Evolutionary conservation across 2,113 vertebrate genomes (phyloP).

Genomic region (Pterocles burchelli): DNA sequence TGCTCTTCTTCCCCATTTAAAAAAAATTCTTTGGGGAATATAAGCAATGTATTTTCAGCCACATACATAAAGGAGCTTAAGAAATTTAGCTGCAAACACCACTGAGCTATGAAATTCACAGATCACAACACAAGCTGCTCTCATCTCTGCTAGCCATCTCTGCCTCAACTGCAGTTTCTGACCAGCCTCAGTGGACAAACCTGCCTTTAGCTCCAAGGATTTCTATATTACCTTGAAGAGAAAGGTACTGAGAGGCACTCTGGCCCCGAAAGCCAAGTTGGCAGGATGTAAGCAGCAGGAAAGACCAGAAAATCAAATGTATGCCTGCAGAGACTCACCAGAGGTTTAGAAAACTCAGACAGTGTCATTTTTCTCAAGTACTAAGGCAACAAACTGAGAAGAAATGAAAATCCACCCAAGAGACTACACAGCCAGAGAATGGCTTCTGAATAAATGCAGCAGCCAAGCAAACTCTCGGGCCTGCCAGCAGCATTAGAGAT

Average conservation of each 20-base stretch:
- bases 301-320: constrained; percentile 13
- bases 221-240: neutral
- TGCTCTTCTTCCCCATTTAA: neutral
- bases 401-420: constrained; percentile 26
- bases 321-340: neutral
- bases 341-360: neutral
- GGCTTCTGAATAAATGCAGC: constrained; percentile 7
- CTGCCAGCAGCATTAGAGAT: neutral
- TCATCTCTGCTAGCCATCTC: neutral
- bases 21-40: neutral
- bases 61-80: neutral
- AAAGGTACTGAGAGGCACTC: neutral
- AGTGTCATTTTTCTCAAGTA: constrained; percentile 7
- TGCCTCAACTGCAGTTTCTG: neutral
- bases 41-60: neutral
- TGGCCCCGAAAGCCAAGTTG: neutral
- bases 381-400: constrained; percentile 15
- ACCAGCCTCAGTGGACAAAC: neutral
- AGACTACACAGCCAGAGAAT: neutral
- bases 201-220: neutral
- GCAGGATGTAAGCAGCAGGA: neutral
- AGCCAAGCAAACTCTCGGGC: neutral
- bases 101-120: neutral
- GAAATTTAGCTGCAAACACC: neutral
- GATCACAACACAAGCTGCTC: neutral